These are phyloP conservation scores for Drosophila yakuba DNA, from an alignment of 1,140 invertebrate genomes.

Conservation along the genomic window DNA sequence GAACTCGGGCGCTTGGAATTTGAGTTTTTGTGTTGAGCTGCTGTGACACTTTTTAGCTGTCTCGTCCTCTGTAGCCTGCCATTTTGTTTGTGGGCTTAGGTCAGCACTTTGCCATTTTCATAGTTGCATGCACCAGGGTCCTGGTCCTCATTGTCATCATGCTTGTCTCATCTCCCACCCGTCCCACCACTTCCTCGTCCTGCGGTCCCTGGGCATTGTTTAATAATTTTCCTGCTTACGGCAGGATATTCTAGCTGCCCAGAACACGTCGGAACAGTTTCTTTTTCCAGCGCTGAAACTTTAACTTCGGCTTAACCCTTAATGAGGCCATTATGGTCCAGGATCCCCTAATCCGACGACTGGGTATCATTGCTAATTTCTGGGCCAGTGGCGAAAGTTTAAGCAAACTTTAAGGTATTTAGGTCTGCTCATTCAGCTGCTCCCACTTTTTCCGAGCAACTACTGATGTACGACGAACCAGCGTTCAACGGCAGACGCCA, in stretches of 20 bases:
- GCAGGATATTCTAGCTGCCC: constrained; percentile 33
- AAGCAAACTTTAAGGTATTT: constrained; percentile 44
- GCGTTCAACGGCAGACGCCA: constrained; percentile 42
- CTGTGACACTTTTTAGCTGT: constrained; percentile 47
- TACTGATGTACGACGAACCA: constrained; percentile 13
- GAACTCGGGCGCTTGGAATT: constrained; percentile 25
- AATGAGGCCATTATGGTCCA: constrained; percentile 42
- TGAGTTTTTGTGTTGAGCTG: constrained; percentile 46
- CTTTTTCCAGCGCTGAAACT: constrained; percentile 11
- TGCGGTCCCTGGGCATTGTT: constrained; percentile 59
- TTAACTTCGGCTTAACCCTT: constrained; percentile 37
- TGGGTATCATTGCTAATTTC: constrained; percentile 46
- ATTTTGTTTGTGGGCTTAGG: constrained; percentile 64
- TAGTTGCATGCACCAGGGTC: constrained; percentile 61
- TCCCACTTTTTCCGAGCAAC: constrained; percentile 2
- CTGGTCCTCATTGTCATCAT: constrained; percentile 49
- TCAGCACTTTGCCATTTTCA: constrained; percentile 66
- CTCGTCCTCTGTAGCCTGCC: constrained; percentile 8
- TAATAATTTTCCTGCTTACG: constrained; percentile 70
- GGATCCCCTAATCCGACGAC: constrained; percentile 34
- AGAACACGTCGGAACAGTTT: constrained; percentile 34
- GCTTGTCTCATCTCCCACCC: neutral
- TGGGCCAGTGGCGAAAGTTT: constrained; percentile 36
- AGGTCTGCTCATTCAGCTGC: constrained; percentile 5
- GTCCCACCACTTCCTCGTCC: neutral